Percentiles rank a stretch among this genome's conserved stretches.
Conservation (phyloP, 2,113 vertebrate species). For the Podarcis muralis region DNA sequence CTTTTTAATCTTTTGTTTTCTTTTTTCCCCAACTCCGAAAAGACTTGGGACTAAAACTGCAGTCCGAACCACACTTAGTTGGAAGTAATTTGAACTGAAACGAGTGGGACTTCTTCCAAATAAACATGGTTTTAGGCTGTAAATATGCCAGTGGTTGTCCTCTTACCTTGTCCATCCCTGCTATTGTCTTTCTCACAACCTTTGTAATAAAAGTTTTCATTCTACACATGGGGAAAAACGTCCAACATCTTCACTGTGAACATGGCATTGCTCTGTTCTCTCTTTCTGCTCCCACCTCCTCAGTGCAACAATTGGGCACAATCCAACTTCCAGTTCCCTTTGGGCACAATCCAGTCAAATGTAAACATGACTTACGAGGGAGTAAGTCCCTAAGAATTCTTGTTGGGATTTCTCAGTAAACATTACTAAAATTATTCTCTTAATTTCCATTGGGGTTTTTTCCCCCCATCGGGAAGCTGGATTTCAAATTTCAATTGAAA, state of each 20-base stretch:
- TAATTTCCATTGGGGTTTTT: too few relatives aligned
- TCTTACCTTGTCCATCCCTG: accelerated
- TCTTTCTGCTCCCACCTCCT: neutral
- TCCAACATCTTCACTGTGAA: neutral
- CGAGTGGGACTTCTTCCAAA: neutral
- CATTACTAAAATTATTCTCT: neutral
- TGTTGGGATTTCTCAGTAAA: neutral
- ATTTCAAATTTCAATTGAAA: neutral
- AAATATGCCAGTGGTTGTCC: accelerated
- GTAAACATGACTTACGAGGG: neutral
- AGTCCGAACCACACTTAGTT: neutral
- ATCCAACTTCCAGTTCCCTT: neutral
- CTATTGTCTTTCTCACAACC: neutral
- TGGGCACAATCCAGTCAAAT: neutral
- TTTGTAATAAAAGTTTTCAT: accelerated
- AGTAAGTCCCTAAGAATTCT: neutral
- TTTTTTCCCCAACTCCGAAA: too few relatives aligned
- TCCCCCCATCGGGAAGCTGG: neutral
- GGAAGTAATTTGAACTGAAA: constrained; percentile 8
- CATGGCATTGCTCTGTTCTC: neutral
- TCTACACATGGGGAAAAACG: neutral
- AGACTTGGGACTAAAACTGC: accelerated
- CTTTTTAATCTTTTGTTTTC: neutral
- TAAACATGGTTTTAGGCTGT: accelerated
- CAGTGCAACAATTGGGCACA: neutral